These are phyloP conservation scores for Orthonevra nobilis DNA, from an alignment of 2,888 invertebrate genomes.

Conservation along the genomic window DNA sequence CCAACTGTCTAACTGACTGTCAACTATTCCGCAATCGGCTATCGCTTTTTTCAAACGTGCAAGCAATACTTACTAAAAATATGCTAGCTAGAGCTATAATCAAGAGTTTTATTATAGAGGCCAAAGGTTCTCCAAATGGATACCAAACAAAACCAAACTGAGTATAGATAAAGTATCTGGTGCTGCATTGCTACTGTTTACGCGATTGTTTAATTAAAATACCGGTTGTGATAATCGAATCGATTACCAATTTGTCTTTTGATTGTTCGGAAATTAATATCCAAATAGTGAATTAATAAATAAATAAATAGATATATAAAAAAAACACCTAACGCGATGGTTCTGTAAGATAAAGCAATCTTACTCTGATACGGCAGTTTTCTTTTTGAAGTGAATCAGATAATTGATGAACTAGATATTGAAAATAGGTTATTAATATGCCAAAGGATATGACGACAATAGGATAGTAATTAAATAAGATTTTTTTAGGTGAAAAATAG, in stretches of 20 bases:
- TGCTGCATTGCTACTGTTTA: slow-evolving; percentile 42
- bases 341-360: slow-evolving; percentile 19
- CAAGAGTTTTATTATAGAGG: too few species aligned
- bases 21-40: too few species aligned
- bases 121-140: slow-evolving; percentile 25
- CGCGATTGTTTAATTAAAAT: slow-evolving; percentile 56
- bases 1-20: slow-evolving; percentile 1
- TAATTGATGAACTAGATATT: slow-evolving; percentile 42
- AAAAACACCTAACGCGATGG: too few species aligned
- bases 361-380: slow-evolving; percentile 41
- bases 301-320: slow-evolving; percentile 7
- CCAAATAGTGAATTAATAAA: slow-evolving; percentile 4
- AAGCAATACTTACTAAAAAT: too few species aligned
- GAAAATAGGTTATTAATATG: slow-evolving; percentile 19
- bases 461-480: slow-evolving; percentile 15
- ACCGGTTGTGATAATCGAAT: slow-evolving; percentile 47
- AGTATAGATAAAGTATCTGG: slow-evolving; percentile 37
- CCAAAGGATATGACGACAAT: slow-evolving; percentile 42
- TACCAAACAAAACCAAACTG: slow-evolving; percentile 7
- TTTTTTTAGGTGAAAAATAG: too few species aligned
- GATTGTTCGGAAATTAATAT: slow-evolving; percentile 57
- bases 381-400: slow-evolving; percentile 44
- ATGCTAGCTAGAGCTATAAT: too few species aligned
- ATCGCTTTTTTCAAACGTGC: slow-evolving; percentile 14
- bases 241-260: slow-evolving; percentile 53